Conservation (phyloP, 2,888 invertebrate genomes). For the Pristionchus entomophagus region DNA sequence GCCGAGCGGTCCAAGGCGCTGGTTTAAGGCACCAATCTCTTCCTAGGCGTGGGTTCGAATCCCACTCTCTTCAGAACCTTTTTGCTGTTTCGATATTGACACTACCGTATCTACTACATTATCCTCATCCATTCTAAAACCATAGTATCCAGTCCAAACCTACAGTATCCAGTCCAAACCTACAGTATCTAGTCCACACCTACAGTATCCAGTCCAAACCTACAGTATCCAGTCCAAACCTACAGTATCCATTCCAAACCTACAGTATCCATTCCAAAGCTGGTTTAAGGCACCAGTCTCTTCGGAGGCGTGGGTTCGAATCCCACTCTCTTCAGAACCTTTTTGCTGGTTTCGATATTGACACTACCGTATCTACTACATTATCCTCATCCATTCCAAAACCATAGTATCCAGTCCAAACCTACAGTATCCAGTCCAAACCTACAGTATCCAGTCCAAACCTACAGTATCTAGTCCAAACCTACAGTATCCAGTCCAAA, state of each 20-base stretch:
- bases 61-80: slow-evolving; percentile 79
- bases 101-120: not conserved
- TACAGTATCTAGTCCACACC: too few relatives aligned
- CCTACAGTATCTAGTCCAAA: too few relatives aligned
- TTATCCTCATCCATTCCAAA: not conserved
- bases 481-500: too few relatives aligned
- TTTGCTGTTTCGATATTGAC: too few relatives aligned
- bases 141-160: not conserved
- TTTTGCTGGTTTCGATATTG: too few relatives aligned
- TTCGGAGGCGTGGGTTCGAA: slow-evolving; percentile 89
- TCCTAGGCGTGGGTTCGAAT: slow-evolving; percentile 89
- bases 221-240: too few relatives aligned
- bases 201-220: too few relatives aligned
- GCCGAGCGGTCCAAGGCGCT: slow-evolving; percentile 91
- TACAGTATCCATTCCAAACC: too few relatives aligned
- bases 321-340: slow-evolving; percentile 80
- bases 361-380: not conserved
- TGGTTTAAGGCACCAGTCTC: slow-evolving; percentile 92
- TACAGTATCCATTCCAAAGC: too few relatives aligned
- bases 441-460: too few relatives aligned
- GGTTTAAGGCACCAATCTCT: slow-evolving; percentile 92
- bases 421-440: not conserved
- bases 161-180: not conserved
- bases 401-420: not conserved
- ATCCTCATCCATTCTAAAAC: not conserved